phyloP scores from a whole-genome alignment of 2,113 vertebrate species.

The Bubo scandiacus region DNA sequence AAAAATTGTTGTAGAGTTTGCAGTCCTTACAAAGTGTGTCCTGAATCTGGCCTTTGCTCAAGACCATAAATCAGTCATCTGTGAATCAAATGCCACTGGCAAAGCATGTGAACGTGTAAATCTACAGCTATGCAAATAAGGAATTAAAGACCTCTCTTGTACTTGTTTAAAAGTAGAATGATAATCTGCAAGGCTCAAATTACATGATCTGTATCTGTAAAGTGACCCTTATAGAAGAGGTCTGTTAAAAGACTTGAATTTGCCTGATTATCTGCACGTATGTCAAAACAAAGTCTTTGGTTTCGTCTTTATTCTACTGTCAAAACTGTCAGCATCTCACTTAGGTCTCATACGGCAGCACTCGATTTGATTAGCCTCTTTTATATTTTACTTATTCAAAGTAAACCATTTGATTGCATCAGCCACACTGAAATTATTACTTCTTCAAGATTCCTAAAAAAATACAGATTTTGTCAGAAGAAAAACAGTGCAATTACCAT shows the following conservation, averaged over 20 bases:
- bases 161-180: conserved; percentile 41
- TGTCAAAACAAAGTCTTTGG: conserved; percentile 7
- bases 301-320: conserved; percentile 9
- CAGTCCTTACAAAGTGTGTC: background rate
- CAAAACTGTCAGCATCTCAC: background rate
- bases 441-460: background rate
- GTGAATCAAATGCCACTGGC: background rate
- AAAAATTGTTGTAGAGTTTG: background rate
- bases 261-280: background rate
- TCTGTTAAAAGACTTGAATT: conserved; percentile 8
- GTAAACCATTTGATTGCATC: conserved; percentile 3
- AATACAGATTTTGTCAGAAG: background rate
- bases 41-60: background rate
- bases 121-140: conserved; percentile 18
- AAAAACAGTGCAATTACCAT: background rate
- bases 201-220: conserved; percentile 60
- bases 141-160: conserved; percentile 28
- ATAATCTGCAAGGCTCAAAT: conserved; percentile 65
- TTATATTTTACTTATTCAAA: background rate
- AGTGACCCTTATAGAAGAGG: conserved; percentile 37
- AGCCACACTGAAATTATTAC: conserved; percentile 15
- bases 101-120: background rate
- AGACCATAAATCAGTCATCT: conserved; percentile 4
- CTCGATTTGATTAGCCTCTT: conserved; percentile 24
- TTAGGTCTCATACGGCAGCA: background rate